These are phyloP conservation scores for Stercorarius parasiticus DNA, from an alignment of 2,113 vertebrate genomes.

Conservation along the genomic window DNA sequence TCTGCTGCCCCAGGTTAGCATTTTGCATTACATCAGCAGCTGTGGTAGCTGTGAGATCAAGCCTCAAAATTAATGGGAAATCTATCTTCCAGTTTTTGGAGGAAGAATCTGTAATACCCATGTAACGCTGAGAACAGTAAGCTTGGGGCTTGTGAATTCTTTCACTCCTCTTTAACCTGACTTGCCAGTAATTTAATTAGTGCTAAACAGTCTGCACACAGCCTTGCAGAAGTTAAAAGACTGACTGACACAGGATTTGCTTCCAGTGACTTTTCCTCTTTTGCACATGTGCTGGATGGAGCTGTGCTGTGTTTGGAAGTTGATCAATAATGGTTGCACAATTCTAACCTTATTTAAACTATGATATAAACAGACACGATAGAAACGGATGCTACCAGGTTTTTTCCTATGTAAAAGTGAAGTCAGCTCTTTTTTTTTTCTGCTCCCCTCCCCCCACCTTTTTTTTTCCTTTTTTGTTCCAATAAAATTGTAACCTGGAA, in stretches of 20 bases:
- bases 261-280: slow-evolving; percentile 38
- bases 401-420: slow-evolving; percentile 17
- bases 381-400: neutral
- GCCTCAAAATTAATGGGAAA: slow-evolving; percentile 27
- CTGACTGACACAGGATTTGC: neutral
- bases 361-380: slow-evolving; percentile 36
- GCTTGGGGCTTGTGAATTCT: slow-evolving; percentile 46
- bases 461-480: neutral
- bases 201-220: slow-evolving; percentile 10
- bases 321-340: slow-evolving; percentile 26
- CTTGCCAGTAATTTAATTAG: slow-evolving; percentile 44
- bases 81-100: slow-evolving; percentile 31
- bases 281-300: slow-evolving; percentile 34
- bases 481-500: slow-evolving; percentile 31
- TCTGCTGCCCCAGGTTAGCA: slow-evolving; percentile 41
- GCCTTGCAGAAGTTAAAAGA: slow-evolving; percentile 1
- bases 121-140: slow-evolving; percentile 22
- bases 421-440: neutral
- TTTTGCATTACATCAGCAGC: slow-evolving; percentile 52
- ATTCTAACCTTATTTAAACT: slow-evolving; percentile 43
- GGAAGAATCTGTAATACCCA: slow-evolving; percentile 1
- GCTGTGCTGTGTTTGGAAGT: slow-evolving; percentile 19
- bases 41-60: slow-evolving; percentile 41
- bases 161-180: slow-evolving; percentile 30
- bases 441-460: rapidly evolving